A percentile compares a stretch with the other conserved stretches of the same genome.
Evolutionary conservation across 1,140 invertebrate species (phyloP).

Genomic region (Nymphalis io): DNA sequence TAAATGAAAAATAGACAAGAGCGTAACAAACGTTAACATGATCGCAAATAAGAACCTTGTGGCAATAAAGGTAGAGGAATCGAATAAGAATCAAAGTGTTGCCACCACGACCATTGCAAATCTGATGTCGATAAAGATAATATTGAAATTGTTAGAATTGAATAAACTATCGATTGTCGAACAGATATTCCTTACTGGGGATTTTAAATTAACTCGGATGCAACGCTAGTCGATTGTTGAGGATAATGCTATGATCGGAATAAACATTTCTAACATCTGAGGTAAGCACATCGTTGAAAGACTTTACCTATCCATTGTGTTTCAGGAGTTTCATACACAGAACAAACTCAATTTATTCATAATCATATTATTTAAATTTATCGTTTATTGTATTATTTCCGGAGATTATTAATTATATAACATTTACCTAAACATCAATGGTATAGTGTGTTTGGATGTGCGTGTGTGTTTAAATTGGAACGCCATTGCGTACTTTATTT

Average conservation of each 20-base stretch:
- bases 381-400: no score
- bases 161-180: conserved; percentile 60
- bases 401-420: no score
- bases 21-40: conserved; percentile 46
- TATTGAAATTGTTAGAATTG: conserved; percentile 71
- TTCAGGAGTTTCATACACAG: background rate
- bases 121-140: conserved; percentile 67
- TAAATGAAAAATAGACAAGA: conserved; percentile 40
- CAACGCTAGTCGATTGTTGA: conserved; percentile 38
- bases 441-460: no score
- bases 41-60: conserved; percentile 61
- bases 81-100: conserved; percentile 63
- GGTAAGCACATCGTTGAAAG: background rate
- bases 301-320: background rate
- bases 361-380: no score
- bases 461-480: no score
- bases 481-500: no score
- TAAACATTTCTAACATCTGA: conserved; percentile 29
- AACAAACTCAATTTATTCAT: background rate
- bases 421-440: no score
- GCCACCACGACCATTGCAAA: conserved; percentile 57
- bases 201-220: conserved; percentile 59
- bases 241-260: conserved; percentile 40
- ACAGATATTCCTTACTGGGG: conserved; percentile 54
- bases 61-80: conserved; percentile 46